Percentiles rank a stretch among this genome's conserved stretches.
These are phyloP conservation scores for Drosophila chauvacae DNA, from an alignment of 1,140 invertebrate genomes.

Conservation along the genomic window DNA sequence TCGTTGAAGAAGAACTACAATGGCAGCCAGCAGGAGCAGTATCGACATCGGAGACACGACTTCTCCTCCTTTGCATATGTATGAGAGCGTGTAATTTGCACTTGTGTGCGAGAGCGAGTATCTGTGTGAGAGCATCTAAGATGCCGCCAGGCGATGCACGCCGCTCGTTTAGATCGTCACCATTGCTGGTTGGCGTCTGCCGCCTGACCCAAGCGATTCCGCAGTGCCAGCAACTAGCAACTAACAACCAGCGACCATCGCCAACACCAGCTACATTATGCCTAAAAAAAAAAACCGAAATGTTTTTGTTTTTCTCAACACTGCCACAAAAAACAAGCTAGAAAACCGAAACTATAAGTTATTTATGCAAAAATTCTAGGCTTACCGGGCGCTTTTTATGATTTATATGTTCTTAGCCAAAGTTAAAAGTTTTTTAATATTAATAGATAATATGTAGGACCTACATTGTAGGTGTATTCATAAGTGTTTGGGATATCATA, in stretches of 20 bases:
- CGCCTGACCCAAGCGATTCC: constrained; percentile 39
- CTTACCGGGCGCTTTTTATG: too few species aligned
- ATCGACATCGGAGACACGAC: constrained; percentile 65
- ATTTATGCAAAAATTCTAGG: too few species aligned
- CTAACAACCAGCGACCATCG: constrained; percentile 18
- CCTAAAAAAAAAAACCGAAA: constrained; percentile 42
- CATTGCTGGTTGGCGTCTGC: constrained; percentile 62
- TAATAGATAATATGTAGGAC: too few species aligned
- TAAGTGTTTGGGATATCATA: too few species aligned
- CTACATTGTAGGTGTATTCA: too few species aligned
- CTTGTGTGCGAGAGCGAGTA: constrained; percentile 41
- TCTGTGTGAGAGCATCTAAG: constrained; percentile 74
- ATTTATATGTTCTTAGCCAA: too few species aligned
- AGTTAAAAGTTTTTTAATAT: too few species aligned
- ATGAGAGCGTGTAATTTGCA: constrained; percentile 74
- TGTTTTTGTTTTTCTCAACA: constrained; percentile 44
- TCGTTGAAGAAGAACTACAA: constrained; percentile 52
- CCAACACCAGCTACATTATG: constrained; percentile 35
- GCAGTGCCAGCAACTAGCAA: constrained; percentile 15
- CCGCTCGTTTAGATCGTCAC: constrained; percentile 73
- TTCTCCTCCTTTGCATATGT: constrained; percentile 69
- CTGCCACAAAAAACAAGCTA: background rate
- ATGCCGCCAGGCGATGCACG: constrained; percentile 71
- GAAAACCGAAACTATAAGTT: background rate
- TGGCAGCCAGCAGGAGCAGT: constrained; percentile 40